Conservation (phyloP, 35 echinoderm and acorn worm species). For the Lytechinus variegatus region DNA sequence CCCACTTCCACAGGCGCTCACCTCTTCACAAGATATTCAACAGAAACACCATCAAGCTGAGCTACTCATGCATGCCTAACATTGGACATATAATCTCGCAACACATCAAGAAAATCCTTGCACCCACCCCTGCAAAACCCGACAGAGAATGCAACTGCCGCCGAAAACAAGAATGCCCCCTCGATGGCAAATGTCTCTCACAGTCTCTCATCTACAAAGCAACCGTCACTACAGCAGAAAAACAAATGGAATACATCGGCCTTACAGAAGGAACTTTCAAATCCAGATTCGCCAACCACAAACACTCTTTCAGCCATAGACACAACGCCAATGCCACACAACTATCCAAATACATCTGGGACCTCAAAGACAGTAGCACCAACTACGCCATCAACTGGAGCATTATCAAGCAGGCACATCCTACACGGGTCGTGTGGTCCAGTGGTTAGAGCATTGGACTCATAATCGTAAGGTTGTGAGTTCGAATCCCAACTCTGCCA, state of each 20-base stretch:
- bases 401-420: too few relatives aligned
- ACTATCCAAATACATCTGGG: too few relatives aligned
- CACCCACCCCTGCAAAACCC: too few relatives aligned
- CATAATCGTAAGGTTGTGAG: too few relatives aligned
- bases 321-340: too few relatives aligned
- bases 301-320: background rate
- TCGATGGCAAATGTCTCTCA: background rate
- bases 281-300: background rate
- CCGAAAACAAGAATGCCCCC: background rate
- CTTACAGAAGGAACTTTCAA: background rate
- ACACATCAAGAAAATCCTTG: background rate
- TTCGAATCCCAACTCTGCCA: too few relatives aligned
- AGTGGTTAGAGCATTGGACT: too few relatives aligned
- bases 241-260: background rate
- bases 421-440: too few relatives aligned
- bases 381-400: too few relatives aligned
- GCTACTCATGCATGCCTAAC: slow-evolving; percentile 37
- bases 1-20: slow-evolving; percentile 41
- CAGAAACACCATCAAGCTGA: slow-evolving; percentile 16
- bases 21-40: slow-evolving; percentile 39
- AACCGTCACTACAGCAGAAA: background rate
- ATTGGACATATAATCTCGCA: background rate
- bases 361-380: too few relatives aligned
- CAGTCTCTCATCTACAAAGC: background rate
- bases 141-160: too few relatives aligned